Conservation (phyloP, 2,113 vertebrate genomes). For the Isurus oxyrinchus region DNA sequence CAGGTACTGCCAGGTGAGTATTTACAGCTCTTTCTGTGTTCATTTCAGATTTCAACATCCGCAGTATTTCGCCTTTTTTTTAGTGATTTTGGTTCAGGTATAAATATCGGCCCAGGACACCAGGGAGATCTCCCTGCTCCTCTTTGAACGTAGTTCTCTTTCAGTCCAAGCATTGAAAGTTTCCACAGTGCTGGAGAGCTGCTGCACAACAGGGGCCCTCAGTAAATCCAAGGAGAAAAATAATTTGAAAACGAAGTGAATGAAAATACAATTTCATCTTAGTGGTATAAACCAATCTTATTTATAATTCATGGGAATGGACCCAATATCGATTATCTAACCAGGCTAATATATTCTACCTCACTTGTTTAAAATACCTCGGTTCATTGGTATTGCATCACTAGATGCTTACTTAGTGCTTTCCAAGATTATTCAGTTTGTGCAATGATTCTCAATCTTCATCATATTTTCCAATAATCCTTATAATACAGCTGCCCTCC, state of each 20-base stretch:
- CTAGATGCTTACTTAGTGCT: neutral
- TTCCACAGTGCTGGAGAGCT: neutral
- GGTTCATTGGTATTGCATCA: neutral
- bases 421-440: neutral
- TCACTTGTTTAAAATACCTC: neutral
- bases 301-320: neutral
- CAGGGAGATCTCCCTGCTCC: no score
- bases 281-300: neutral
- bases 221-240: neutral
- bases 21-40: neutral
- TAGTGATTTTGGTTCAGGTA: neutral
- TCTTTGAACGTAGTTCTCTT: neutral
- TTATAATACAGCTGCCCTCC: neutral
- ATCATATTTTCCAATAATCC: neutral
- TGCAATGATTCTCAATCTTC: neutral
- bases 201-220: no score
- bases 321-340: neutral
- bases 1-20: no score
- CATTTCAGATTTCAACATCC: neutral
- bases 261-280: neutral
- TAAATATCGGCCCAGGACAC: neutral
- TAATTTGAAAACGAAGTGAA: neutral
- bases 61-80: neutral
- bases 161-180: neutral
- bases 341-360: neutral